These are phyloP conservation scores for Leucoptera coffeella DNA, from an alignment of 2,888 invertebrate species.

Conservation along the genomic window DNA sequence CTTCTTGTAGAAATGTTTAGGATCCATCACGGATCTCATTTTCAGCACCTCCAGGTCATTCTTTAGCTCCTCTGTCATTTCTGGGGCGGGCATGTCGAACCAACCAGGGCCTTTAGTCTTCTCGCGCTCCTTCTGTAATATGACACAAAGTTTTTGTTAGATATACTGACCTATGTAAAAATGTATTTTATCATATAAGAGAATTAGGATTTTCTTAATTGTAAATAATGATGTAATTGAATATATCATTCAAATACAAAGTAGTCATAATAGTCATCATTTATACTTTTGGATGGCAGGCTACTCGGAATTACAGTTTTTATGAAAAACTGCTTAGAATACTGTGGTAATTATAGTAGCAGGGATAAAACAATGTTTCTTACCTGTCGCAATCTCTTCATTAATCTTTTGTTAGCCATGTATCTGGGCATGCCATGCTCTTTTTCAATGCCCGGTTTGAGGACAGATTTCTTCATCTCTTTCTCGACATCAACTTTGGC, in stretches of 20 bases:
- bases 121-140: constrained; percentile 59
- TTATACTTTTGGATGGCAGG: too few species aligned
- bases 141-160: neutral
- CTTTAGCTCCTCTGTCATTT: constrained; percentile 81
- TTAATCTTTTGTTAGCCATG: constrained; percentile 47
- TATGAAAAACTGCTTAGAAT: too few species aligned
- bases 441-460: constrained; percentile 62
- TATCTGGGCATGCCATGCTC: constrained; percentile 55
- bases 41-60: constrained; percentile 84
- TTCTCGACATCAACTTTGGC: constrained; percentile 44
- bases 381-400: constrained; percentile 54
- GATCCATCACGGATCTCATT: constrained; percentile 88
- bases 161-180: too few species aligned
- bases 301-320: too few species aligned
- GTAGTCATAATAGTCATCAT: neutral
- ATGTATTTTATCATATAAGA: too few species aligned
- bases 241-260: neutral
- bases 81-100: constrained; percentile 85
- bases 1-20: constrained; percentile 92
- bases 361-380: too few species aligned
- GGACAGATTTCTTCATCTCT: constrained; percentile 55
- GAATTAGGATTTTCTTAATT: neutral
- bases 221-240: neutral
- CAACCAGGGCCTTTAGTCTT: constrained; percentile 83
- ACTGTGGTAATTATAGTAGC: too few species aligned